These are phyloP conservation scores for Sialis fuliginosa DNA, from an alignment of 2,888 invertebrate genomes.

Conservation along the genomic window DNA sequence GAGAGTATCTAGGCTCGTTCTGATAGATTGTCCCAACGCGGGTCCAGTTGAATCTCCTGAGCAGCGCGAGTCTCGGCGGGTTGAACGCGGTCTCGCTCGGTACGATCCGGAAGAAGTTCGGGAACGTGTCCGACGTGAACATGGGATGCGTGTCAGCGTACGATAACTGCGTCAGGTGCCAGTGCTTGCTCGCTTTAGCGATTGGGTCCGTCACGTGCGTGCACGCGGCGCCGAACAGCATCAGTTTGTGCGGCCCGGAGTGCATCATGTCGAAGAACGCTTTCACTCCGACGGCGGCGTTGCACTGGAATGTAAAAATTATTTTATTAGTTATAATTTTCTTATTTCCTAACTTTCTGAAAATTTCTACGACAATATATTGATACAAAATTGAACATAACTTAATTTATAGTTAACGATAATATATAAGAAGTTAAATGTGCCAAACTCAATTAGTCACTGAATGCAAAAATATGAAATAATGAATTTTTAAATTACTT, in stretches of 20 bases:
- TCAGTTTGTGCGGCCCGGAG: conserved; percentile 77
- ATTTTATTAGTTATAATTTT: too few species aligned
- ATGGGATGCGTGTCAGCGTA: conserved; percentile 97
- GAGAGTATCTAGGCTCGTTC: conserved; percentile 82
- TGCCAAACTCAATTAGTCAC: too few species aligned
- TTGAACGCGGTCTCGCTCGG: conserved; percentile 95
- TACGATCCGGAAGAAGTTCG: conserved; percentile 92
- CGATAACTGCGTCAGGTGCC: conserved; percentile 90
- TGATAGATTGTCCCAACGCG: conserved; percentile 93
- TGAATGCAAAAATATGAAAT: too few species aligned
- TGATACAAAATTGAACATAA: too few species aligned
- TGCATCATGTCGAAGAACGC: conserved; percentile 96
- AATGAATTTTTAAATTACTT: too few species aligned
- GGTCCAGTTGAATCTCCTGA: conserved; percentile 93
- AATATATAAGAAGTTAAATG: too few species aligned
- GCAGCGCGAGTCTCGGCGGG: conserved; percentile 70
- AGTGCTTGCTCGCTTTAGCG: conserved; percentile 91
- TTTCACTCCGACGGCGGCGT: conserved; percentile 85
- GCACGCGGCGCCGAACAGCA: conserved; percentile 93
- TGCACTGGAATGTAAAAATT: conserved; percentile 45
- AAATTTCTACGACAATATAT: too few species aligned
- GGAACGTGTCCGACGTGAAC: conserved; percentile 85
- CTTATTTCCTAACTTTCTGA: too few species aligned
- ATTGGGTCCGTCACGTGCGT: conserved; percentile 94
- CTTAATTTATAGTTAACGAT: too few species aligned